phyloP scores from a whole-genome alignment of 2,113 vertebrate genomes.

The Verasper variegatus region DNA sequence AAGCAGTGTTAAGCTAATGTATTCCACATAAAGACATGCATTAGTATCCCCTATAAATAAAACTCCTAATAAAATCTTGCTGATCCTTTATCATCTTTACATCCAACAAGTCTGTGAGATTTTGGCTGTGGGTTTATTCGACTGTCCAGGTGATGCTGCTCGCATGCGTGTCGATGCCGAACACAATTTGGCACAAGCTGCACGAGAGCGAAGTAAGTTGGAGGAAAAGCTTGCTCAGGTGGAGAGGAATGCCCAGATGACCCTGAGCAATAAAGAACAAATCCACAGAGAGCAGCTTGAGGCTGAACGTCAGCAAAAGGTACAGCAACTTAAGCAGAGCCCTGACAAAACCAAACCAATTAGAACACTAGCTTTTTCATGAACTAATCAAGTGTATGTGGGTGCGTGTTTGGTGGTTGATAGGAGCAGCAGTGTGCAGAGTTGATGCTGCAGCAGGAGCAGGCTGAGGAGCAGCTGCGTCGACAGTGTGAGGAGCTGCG shows the following conservation, averaged over 20 bases:
- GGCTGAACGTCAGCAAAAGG: slow-evolving; percentile 80
- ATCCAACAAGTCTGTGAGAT: neutral
- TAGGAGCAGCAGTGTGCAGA: slow-evolving; percentile 77
- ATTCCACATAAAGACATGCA: slow-evolving; percentile 38
- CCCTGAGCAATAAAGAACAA: slow-evolving; percentile 71
- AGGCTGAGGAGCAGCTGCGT: slow-evolving; percentile 67
- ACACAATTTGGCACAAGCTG: slow-evolving; percentile 62
- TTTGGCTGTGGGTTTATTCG: slow-evolving; percentile 24
- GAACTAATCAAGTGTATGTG: slow-evolving; percentile 5
- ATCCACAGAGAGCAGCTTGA: slow-evolving; percentile 81
- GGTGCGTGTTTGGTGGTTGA: slow-evolving; percentile 20
- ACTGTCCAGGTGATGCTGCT: slow-evolving; percentile 74
- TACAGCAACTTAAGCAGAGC: slow-evolving; percentile 8
- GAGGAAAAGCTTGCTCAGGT: slow-evolving; percentile 70
- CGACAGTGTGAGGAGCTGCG: slow-evolving; percentile 76
- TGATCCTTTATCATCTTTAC: slow-evolving; percentile 3
- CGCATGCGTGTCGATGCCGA: slow-evolving; percentile 72
- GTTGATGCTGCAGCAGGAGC: slow-evolving; percentile 71
- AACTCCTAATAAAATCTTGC: slow-evolving; percentile 24
- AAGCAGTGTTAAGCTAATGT: slow-evolving; percentile 45
- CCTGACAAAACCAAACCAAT: neutral
- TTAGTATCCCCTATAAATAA: slow-evolving; percentile 32
- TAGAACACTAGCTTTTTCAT: neutral
- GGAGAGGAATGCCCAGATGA: slow-evolving; percentile 73
- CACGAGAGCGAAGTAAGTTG: slow-evolving; percentile 67